These are phyloP conservation scores for Mythimna vitellina DNA, from an alignment of 2,888 invertebrate species.

Conservation along the genomic window DNA sequence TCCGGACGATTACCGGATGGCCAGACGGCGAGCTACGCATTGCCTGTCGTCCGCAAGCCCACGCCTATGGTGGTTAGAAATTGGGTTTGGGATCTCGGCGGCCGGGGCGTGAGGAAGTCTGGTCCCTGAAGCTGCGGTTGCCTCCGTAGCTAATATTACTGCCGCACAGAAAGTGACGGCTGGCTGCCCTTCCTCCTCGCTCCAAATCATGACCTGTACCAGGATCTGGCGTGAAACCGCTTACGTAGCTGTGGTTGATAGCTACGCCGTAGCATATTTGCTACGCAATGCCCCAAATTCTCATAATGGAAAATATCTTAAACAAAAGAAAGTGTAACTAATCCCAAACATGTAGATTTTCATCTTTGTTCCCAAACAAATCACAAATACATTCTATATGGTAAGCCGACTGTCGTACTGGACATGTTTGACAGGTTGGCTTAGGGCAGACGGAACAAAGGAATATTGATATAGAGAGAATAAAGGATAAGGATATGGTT, in stretches of 20 bases:
- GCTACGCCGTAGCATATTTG: slow-evolving; percentile 28
- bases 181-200: too few relatives aligned
- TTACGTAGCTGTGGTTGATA: slow-evolving; percentile 37
- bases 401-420: slow-evolving; percentile 50
- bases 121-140: too few relatives aligned
- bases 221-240: not conserved
- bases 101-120: too few relatives aligned
- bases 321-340: not conserved
- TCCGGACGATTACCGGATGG: too few relatives aligned
- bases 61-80: too few relatives aligned
- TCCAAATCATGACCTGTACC: too few relatives aligned
- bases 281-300: slow-evolving; percentile 12
- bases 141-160: too few relatives aligned
- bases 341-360: slow-evolving; percentile 23
- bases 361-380: slow-evolving; percentile 41
- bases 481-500: slow-evolving; percentile 57
- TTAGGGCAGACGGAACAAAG: slow-evolving; percentile 57
- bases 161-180: too few relatives aligned
- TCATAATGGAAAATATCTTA: not conserved
- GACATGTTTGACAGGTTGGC: slow-evolving; percentile 60
- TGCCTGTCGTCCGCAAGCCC: too few relatives aligned
- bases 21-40: too few relatives aligned
- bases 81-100: too few relatives aligned
- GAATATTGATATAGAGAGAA: slow-evolving; percentile 62
- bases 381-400: slow-evolving; percentile 63